Evolutionary conservation across 2,888 invertebrate genomes (phyloP), one percentile per base, ranked within the genome.

Genomic region (Pheosia tremula): DNA sequence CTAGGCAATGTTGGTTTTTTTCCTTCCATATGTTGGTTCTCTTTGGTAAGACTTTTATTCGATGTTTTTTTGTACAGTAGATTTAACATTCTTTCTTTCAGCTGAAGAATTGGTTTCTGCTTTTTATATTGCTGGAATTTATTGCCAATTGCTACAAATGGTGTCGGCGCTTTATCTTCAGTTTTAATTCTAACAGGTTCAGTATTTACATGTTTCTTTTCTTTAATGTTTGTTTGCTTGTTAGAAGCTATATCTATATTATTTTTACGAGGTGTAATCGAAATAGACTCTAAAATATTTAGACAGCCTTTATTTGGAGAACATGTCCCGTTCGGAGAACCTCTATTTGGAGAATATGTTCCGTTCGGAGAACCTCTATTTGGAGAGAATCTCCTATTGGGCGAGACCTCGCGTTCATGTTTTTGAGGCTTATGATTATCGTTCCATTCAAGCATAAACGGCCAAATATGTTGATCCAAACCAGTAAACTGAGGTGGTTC

Each of bases 361-460:
- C 38, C 38, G 10, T 36, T 54, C 5, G 11, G 9, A 45, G 43
- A 45, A 10, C n/a, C 4, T 47, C 7, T 13, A n/a, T 55, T 55
- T 39, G 55, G 39, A n/a, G 55, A 39, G 10, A n/a, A 49, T 57
- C 37, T 47, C 8, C 39, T 55, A 55, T 36, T 55, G 6, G 65
- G 61, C 9, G 54, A 50, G 56, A 53, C 59, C 10, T 13, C 9
- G 9, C 49, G 63, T 39, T 13, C 9, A n/a, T 49, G 63, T 39
- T 58, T 24, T 59, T 72, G 55, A 49, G 63, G 45, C 49, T 55
- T 57, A 52, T 60, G 57, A 45, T 64, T 56, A 55, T 64, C 63
- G 61, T 64, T 66, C 91, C 92, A 91, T 37, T 81, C 76, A 24
- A 72, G 52, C 92, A 92, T 92, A 74, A 85, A 92, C 36, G 91